Evolutionary conservation across 2,113 vertebrate species (phyloP).

Genomic region (Burhinus bistriatus): DNA sequence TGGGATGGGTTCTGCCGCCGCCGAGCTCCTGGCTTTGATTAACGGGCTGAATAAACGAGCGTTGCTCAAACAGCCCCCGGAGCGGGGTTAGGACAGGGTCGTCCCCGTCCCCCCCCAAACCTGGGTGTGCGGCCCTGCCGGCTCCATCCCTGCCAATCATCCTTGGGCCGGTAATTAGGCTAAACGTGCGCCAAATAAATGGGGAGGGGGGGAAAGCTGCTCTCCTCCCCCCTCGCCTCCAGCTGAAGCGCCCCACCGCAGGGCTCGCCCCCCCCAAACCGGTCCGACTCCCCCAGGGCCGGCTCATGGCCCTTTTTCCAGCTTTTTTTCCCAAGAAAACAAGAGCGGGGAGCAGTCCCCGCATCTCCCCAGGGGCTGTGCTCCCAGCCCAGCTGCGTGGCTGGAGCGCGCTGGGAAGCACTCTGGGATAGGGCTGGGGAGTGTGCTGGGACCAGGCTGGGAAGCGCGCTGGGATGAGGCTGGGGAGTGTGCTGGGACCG

Average conservation of each 20-base stretch:
- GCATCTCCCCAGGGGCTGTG: neutral
- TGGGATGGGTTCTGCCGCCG: neutral
- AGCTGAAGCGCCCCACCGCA: neutral
- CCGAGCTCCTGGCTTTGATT: neutral
- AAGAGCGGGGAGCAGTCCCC: neutral
- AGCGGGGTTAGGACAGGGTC: neutral
- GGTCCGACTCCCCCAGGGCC: no score
- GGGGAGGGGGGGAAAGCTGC: no score
- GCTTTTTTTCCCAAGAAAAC: neutral
- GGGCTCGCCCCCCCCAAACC: rapidly evolving
- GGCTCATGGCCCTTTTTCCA: neutral
- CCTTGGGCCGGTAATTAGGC: neutral
- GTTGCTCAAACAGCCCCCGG: neutral
- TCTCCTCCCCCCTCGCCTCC: neutral
- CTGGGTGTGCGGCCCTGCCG: rapidly evolving
- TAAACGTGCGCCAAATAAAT: neutral
- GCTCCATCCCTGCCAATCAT: neutral
- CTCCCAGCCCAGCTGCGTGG: neutral
- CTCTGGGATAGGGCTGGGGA: neutral
- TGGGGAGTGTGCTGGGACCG: neutral
- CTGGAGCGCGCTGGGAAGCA: neutral
- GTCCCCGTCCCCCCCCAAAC: no score
- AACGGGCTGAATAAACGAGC: neutral
- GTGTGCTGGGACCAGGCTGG: neutral
- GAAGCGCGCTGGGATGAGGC: neutral